Conservation (phyloP, 2,113 vertebrate species). For the Psettodes erumei region DNA sequence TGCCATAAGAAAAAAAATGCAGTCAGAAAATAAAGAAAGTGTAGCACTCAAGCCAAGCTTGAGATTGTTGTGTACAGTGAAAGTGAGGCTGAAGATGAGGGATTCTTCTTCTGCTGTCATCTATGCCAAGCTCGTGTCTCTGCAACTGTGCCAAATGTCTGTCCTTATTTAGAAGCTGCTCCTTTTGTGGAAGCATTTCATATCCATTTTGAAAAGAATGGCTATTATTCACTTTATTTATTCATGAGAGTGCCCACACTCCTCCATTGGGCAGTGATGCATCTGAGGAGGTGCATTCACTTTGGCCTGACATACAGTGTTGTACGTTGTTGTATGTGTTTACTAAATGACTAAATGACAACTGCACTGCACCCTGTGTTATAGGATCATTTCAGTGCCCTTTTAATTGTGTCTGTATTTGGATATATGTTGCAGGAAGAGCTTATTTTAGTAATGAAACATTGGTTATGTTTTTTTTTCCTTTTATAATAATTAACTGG, state of each 20-base stretch:
- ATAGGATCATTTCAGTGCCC: background rate
- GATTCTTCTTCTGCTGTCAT: background rate
- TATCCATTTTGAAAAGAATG: constrained; percentile 32
- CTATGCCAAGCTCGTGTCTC: background rate
- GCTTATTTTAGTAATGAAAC: background rate
- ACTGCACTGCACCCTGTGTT: background rate
- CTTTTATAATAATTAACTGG: background rate
- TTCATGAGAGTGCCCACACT: constrained; percentile 46
- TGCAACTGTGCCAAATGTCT: constrained; percentile 31
- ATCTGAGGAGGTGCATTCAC: background rate
- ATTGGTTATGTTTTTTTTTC: background rate
- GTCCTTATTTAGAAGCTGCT: constrained; percentile 61
- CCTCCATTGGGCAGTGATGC: constrained; percentile 25
- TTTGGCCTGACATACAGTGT: background rate
- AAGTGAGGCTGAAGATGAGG: background rate
- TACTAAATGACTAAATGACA: background rate
- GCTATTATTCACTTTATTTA: constrained; percentile 57
- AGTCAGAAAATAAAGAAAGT: background rate
- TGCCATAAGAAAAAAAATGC: too few species aligned
- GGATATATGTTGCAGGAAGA: background rate
- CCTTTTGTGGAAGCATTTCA: constrained; percentile 49
- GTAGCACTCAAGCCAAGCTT: background rate
- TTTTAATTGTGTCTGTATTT: background rate
- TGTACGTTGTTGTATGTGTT: too few species aligned
- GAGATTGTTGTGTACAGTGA: background rate